A percentile compares a stretch with the other conserved stretches of the same genome.
phyloP scores from a whole-genome alignment of 2,113 vertebrate genomes.

The Colaptes auratus region DNA sequence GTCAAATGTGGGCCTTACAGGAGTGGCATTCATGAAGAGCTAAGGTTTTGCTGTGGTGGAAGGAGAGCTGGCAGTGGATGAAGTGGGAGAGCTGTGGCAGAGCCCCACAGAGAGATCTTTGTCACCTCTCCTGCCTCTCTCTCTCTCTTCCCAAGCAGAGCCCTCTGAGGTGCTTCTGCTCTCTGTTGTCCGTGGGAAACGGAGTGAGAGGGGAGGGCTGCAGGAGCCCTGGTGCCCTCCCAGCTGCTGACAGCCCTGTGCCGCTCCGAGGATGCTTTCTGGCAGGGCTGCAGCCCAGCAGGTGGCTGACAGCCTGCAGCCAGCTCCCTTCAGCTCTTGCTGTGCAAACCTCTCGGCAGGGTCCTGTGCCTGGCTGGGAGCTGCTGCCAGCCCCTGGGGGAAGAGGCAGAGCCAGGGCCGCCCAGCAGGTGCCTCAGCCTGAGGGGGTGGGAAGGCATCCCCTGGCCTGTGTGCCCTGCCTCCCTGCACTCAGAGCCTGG shows the following conservation, averaged over 20 bases:
- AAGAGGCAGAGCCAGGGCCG: background rate
- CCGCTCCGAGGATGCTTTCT: background rate
- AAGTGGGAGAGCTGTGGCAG: background rate
- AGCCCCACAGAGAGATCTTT: background rate
- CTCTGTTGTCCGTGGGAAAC: background rate
- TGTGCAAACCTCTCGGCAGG: background rate
- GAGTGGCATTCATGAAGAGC: background rate
- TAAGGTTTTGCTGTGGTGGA: background rate
- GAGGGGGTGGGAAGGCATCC: background rate
- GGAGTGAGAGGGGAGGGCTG: background rate
- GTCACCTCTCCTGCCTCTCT: background rate
- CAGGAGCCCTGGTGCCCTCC: background rate
- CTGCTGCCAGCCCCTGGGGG: background rate
- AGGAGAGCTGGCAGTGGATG: background rate
- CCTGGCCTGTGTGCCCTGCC: background rate
- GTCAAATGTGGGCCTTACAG: background rate
- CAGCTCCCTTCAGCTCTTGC: background rate
- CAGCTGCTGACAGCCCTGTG: background rate
- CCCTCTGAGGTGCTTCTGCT: background rate
- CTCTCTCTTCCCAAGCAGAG: background rate
- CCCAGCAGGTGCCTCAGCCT: background rate
- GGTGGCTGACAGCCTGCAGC: background rate
- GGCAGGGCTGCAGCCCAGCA: background rate
- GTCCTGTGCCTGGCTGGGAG: too few relatives aligned
- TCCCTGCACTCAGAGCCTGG: constrained; percentile 31